Evolutionary conservation across 2,113 vertebrate species (phyloP).

Genomic region (Neogale vison): DNA sequence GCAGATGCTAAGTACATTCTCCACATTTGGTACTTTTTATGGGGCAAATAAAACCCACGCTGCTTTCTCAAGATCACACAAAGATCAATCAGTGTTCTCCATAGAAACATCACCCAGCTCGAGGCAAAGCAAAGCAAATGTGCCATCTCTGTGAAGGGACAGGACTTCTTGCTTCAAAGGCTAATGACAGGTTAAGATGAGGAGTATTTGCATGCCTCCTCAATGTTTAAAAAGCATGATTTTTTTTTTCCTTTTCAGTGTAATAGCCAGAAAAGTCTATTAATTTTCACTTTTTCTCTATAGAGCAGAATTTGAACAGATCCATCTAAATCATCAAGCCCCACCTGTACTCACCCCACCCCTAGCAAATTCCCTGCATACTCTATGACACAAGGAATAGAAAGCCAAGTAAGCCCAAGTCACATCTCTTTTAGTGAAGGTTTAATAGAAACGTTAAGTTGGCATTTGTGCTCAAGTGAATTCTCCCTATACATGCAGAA

Average conservation of each 20-base stretch:
- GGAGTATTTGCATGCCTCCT: conserved; percentile 19
- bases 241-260: background rate
- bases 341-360: background rate
- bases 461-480: conserved; percentile 39
- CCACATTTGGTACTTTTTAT: conserved; percentile 73
- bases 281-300: conserved; percentile 43
- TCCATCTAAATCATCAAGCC: background rate
- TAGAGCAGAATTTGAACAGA: conserved; percentile 23
- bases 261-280: background rate
- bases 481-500: conserved; percentile 18
- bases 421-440: conserved; percentile 36
- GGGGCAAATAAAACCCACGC: conserved; percentile 65
- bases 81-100: conserved; percentile 71
- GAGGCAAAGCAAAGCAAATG: conserved; percentile 45
- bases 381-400: background rate
- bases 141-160: conserved; percentile 23
- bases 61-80: conserved; percentile 63
- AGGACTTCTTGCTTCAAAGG: conserved; percentile 51
- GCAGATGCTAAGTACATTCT: conserved; percentile 72
- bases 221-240: conserved; percentile 4
- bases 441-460: conserved; percentile 60
- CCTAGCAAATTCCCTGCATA: conserved; percentile 26
- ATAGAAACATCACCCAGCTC: conserved; percentile 49
- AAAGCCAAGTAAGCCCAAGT: conserved; percentile 32
- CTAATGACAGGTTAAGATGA: conserved; percentile 11